Conservation (phyloP, 2,888 invertebrate species). For the Mythimna loreyi region DNA sequence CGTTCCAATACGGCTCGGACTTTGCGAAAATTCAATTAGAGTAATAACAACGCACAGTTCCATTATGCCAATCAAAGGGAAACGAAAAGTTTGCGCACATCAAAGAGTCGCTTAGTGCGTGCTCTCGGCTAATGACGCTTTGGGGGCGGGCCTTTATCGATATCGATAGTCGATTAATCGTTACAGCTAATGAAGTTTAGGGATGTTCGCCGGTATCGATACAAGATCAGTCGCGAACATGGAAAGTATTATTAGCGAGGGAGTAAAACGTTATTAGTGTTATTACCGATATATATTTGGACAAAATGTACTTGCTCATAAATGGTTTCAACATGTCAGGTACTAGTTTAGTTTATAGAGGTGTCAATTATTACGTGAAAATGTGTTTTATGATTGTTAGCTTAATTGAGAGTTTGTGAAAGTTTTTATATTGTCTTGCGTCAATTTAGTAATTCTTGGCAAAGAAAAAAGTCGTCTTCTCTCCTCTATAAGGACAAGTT, state of each 20-base stretch:
- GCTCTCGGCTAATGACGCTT: conserved; percentile 77
- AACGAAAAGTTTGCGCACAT: conserved; percentile 87
- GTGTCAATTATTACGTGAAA: conserved; percentile 16
- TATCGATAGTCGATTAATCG: conserved; percentile 65
- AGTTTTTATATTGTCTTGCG: not conserved
- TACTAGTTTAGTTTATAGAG: conserved; percentile 31
- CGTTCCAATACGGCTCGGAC: conserved; percentile 69
- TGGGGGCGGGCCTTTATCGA: conserved; percentile 68
- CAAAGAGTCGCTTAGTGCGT: conserved; percentile 86
- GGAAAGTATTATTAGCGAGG: conserved; percentile 37
- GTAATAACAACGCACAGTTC: conserved; percentile 87
- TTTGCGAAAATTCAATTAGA: conserved; percentile 88
- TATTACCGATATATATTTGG: conserved; percentile 30
- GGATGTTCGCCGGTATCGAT: conserved; percentile 52
- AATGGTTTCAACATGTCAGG: conserved; percentile 10
- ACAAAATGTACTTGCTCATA: conserved; percentile 34
- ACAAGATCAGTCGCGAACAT: conserved; percentile 47
- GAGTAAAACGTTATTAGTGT: conserved; percentile 26
- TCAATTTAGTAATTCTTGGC: not conserved
- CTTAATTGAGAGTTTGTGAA: conserved; percentile 4
- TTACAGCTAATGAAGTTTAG: conserved; percentile 56
- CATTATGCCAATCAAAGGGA: conserved; percentile 89
- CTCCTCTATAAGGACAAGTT: not conserved
- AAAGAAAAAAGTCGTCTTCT: not conserved
- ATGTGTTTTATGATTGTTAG: conserved; percentile 37